Evolutionary conservation across 2,888 invertebrate species (phyloP), one percentile per base, ranked within the genome.

Genomic region (Himalopsyche kuldschensis): DNA sequence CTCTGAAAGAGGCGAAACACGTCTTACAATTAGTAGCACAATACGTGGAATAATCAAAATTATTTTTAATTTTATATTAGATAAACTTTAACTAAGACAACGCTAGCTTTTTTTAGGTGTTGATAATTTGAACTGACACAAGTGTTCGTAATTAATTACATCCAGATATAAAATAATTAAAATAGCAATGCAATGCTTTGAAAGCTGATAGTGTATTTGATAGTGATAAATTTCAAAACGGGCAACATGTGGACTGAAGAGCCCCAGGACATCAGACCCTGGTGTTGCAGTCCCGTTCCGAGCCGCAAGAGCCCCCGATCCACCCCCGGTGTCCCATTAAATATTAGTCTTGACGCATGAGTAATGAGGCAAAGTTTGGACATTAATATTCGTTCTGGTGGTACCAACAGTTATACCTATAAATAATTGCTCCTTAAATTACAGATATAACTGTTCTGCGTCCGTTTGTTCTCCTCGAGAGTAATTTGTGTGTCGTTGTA

Each of bases 381-480:
- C 86, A 86, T 86, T 86, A 86, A 86, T 86, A 86, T 85, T 85
- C 86, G 85, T 85, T 86, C 84, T 81, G 55, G 82, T 41, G 84
- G 82, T 69, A 75, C 83, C 84, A 82, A 82, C 85, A 86, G 86
- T 84, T 84, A 83, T 83, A 85, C 86, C 84, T 86, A 78, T 86
- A 84, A 86, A 86, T 86, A 86, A 86, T 86, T 84, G 80, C 82
- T 84, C 84, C 80, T 84, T 82, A 84, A 86, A 84, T 86, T 84
- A 84, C 85, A 82, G 81, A 82, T 84, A 80, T 79, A 79, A 78
- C 85, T 82, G 84, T 82, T 83, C 77, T 80, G 41, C 69, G 75
- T 83, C 83, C 78, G 79, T 30, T 31, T 30, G 75, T 30, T 32
- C 76, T 41, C 20, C 20, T 32, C 32, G 31, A 27, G 69, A 27